Percentiles rank a stretch among this genome's conserved stretches.
These are phyloP conservation scores for Meriones psammophilus DNA, from an alignment of 2,797 vertebrate genomes.

Conservation along the genomic window DNA sequence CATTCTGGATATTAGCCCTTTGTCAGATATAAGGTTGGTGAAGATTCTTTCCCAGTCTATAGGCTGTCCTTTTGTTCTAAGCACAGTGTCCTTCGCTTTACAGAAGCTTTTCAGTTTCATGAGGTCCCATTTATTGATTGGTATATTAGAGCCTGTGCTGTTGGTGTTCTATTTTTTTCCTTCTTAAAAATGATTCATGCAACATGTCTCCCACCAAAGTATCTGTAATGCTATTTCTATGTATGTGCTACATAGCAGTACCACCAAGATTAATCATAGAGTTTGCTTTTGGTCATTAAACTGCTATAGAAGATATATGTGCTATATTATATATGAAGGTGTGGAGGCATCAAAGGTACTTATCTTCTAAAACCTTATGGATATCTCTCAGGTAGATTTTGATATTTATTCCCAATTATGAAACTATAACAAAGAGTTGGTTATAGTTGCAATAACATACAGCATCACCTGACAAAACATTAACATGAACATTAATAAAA, in stretches of 20 bases:
- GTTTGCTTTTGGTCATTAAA: neutral
- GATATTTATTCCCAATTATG: neutral
- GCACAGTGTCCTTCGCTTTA: too few species aligned
- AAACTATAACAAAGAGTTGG: neutral
- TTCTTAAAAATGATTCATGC: neutral
- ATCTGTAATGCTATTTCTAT: fast-evolving
- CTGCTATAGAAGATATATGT: neutral
- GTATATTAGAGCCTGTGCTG: too few species aligned
- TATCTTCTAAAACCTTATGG: neutral
- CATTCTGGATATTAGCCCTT: too few species aligned
- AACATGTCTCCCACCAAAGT: fast-evolving
- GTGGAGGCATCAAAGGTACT: neutral
- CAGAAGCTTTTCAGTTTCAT: too few species aligned
- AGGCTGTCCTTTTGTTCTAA: too few species aligned
- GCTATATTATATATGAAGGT: neutral
- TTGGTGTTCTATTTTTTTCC: neutral
- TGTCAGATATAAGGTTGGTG: too few species aligned
- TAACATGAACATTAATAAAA: too few species aligned
- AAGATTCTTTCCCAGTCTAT: too few species aligned
- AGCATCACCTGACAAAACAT: neutral
- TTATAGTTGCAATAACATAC: neutral
- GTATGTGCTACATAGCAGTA: neutral
- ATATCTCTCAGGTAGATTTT: neutral
- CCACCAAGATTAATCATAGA: neutral
- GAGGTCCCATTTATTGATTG: too few species aligned